Conservation (phyloP, 2,113 vertebrate genomes). For the Balaeniceps rex region DNA sequence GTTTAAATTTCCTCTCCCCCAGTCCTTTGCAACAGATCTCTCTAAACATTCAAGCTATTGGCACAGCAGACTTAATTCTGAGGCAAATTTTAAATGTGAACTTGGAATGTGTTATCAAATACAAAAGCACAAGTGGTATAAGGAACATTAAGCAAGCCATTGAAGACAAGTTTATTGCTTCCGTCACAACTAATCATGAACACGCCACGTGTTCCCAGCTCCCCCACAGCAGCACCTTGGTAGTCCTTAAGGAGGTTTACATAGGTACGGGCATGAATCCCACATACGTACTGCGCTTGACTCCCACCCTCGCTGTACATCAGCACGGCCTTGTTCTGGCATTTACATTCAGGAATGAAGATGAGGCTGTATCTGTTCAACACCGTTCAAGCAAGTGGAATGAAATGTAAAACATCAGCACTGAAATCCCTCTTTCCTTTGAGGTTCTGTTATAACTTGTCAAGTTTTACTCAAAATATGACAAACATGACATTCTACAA, state of each 20-base stretch:
- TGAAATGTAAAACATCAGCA: not conserved
- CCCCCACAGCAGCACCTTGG: not conserved
- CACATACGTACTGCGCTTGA: rapidly evolving
- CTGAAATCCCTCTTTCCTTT: not conserved
- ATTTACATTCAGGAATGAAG: not conserved
- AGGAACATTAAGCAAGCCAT: not conserved
- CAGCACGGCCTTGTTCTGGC: not conserved
- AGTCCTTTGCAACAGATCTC: not conserved
- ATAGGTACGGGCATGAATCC: not conserved
- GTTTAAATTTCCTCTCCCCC: not conserved
- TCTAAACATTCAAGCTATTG: not conserved
- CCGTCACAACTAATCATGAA: not conserved
- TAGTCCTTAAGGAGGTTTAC: not conserved
- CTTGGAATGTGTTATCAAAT: not conserved
- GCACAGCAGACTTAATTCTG: not conserved
- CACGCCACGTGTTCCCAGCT: not conserved
- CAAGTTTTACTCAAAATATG: not conserved
- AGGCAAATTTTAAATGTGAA: not conserved
- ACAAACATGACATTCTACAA: not conserved
- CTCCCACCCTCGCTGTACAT: not conserved
- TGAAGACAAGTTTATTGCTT: not conserved
- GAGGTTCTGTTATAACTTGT: not conserved
- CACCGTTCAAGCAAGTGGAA: not conserved
- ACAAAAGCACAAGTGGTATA: not conserved
- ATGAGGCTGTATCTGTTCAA: not conserved